Percentiles rank a stretch among this genome's conserved stretches.
Conservation (phyloP, 2,888 invertebrate genomes). For the Cybosia mesomella region DNA sequence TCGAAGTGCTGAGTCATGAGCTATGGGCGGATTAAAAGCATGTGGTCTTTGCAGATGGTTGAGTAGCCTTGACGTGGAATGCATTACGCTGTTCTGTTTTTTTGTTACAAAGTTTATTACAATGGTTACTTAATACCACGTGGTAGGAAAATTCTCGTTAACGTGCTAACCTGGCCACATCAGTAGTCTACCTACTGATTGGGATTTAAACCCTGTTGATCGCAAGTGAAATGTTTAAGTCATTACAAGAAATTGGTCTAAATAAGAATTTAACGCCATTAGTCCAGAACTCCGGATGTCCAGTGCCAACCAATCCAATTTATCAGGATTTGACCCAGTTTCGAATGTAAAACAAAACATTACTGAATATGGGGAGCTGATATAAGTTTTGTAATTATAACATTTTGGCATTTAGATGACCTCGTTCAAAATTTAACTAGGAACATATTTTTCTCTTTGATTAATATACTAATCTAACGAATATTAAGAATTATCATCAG, state of each 20-base stretch:
- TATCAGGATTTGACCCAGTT: neutral
- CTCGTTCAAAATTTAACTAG: neutral
- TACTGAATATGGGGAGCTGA: neutral
- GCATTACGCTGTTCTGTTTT: neutral
- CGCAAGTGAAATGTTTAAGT: neutral
- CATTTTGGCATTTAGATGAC: neutral
- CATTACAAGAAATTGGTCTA: neutral
- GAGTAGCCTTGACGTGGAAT: neutral
- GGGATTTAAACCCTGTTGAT: neutral
- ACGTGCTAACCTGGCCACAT: neutral
- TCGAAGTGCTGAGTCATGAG: constrained; percentile 27
- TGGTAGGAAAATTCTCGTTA: neutral
- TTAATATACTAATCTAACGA: neutral
- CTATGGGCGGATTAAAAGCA: constrained; percentile 25
- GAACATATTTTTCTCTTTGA: neutral
- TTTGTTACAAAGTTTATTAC: neutral
- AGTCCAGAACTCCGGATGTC: neutral
- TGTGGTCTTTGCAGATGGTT: constrained; percentile 3
- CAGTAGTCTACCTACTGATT: neutral
- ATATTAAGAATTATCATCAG: neutral
- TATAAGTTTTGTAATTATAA: neutral
- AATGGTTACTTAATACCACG: neutral
- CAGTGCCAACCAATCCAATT: neutral
- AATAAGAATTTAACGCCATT: neutral
- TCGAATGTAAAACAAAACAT: neutral